Evolutionary conservation across 2,113 vertebrate genomes (phyloP).

Genomic region (cat (Felis catus)): F.catus_Fca126_mat1.0 CM031419.1:210634001-210634500

Average conservation of each 20-base stretch:
- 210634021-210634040: not conserved
- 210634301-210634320: not conserved
- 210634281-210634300: slow-evolving; percentile 21
- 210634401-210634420: not conserved
- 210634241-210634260: not conserved
- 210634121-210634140: not conserved
- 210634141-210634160: not conserved
- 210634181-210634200: not conserved
- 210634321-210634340: not conserved
- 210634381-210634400: not conserved
- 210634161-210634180: not conserved
- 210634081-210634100: not conserved
- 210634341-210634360: not conserved
- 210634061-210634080: not conserved
- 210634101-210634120: not conserved
- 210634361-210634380: not conserved
- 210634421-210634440: slow-evolving; percentile 9
- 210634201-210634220: not conserved
- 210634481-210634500: not conserved
- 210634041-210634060: not conserved
- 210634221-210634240: not conserved
- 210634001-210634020: not conserved
- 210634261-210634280: not conserved
- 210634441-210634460: not conserved
- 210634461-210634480: not conserved